phyloP scores from a whole-genome alignment of 2,113 vertebrate genomes.

The Albula goreensis region DNA sequence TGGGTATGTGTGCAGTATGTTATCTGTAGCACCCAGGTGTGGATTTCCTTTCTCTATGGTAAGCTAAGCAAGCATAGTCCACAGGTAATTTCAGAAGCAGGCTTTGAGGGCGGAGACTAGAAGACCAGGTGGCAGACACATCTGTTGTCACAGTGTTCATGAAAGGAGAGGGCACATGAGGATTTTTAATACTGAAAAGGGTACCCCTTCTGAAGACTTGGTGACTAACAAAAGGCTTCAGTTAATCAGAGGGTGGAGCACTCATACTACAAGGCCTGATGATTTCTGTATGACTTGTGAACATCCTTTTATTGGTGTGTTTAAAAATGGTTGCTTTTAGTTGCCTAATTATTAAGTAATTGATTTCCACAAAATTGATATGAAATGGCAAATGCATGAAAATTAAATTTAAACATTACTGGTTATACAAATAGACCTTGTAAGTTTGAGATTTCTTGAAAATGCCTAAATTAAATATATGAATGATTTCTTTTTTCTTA shows the following conservation, averaged over 20 bases:
- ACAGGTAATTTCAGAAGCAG: background rate
- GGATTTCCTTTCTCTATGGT: background rate
- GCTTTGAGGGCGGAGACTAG: slow-evolving; percentile 13
- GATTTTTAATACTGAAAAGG: background rate
- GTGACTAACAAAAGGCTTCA: background rate
- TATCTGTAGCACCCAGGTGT: background rate
- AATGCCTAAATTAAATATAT: too few species aligned
- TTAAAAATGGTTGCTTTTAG: background rate
- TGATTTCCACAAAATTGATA: too few species aligned
- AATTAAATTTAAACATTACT: too few species aligned
- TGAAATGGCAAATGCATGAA: too few species aligned
- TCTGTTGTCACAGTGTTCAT: slow-evolving; percentile 28
- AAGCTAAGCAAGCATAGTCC: background rate
- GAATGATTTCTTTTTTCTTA: too few species aligned
- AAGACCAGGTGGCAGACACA: slow-evolving; percentile 41
- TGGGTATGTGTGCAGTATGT: slow-evolving; percentile 4
- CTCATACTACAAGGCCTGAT: background rate
- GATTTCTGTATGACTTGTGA: background rate
- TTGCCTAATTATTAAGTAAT: too few species aligned
- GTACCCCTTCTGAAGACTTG: background rate
- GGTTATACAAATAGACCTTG: too few species aligned
- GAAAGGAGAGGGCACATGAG: slow-evolving; percentile 30
- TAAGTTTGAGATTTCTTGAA: too few species aligned
- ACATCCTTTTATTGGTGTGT: background rate
- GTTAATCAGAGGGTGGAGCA: background rate